Conservation (phyloP, 2,113 vertebrate species). For the Herpetotheres cachinnans region DNA sequence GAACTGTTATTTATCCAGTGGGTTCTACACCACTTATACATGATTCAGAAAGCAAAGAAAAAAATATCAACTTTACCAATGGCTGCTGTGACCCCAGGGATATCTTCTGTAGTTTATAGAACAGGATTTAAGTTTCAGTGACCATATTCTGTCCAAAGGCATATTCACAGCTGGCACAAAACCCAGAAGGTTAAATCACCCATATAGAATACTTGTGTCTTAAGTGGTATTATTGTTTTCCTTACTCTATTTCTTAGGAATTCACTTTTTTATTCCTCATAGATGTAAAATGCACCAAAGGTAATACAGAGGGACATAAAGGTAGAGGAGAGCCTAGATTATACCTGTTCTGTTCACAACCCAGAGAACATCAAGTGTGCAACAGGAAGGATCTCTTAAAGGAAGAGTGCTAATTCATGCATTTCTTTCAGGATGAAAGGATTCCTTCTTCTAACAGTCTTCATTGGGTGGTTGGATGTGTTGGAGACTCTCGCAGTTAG, state of each 20-base stretch:
- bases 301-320: neutral
- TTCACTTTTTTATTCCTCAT: neutral
- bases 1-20: neutral
- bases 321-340: neutral
- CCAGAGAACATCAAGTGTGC: neutral
- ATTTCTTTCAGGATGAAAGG: neutral
- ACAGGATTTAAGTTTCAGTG: neutral
- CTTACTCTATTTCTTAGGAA: neutral
- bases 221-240: neutral
- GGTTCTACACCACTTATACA: neutral
- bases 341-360: neutral
- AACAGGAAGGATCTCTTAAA: neutral
- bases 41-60: neutral
- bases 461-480: neutral
- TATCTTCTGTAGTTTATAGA: neutral
- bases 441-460: neutral
- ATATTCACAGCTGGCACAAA: neutral
- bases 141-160: neutral
- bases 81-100: rapidly evolving
- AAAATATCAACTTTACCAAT: neutral
- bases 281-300: neutral
- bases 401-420: neutral
- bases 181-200: neutral
- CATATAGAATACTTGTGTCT: neutral
- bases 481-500: neutral